Evolutionary conservation across 2,113 vertebrate species (phyloP).

Genomic region (Sapajus apella): DNA sequence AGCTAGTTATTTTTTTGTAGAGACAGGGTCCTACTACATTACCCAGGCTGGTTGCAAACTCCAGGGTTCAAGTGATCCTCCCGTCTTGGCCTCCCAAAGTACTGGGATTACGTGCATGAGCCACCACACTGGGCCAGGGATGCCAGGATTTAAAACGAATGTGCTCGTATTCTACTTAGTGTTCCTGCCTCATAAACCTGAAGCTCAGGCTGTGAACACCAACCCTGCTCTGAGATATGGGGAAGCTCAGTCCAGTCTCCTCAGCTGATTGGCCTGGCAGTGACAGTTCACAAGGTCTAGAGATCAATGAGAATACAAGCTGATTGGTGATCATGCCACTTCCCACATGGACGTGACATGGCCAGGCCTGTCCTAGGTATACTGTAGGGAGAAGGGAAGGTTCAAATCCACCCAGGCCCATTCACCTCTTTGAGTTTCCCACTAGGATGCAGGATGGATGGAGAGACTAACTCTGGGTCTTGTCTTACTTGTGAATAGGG

Average conservation of each 20-base stretch:
- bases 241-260: neutral
- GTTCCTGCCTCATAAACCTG: neutral
- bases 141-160: neutral
- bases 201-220: neutral
- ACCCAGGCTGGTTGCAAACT: too few relatives aligned
- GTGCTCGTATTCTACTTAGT: neutral
- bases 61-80: too few relatives aligned
- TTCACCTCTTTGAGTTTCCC: neutral
- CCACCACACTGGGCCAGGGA: neutral
- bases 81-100: too few relatives aligned
- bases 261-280: neutral
- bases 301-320: neutral
- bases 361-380: neutral
- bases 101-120: too few relatives aligned
- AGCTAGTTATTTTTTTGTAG: too few relatives aligned
- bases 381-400: neutral
- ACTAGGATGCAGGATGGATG: too few relatives aligned
- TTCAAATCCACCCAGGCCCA: neutral
- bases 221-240: neutral
- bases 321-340: neutral
- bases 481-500: neutral
- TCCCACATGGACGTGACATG: rapidly evolving
- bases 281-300: neutral
- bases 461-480: neutral
- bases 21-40: too few relatives aligned